These are phyloP conservation scores for Oreortyx pictus DNA, from an alignment of 2,797 vertebrate species.

Conservation along the genomic window DNA sequence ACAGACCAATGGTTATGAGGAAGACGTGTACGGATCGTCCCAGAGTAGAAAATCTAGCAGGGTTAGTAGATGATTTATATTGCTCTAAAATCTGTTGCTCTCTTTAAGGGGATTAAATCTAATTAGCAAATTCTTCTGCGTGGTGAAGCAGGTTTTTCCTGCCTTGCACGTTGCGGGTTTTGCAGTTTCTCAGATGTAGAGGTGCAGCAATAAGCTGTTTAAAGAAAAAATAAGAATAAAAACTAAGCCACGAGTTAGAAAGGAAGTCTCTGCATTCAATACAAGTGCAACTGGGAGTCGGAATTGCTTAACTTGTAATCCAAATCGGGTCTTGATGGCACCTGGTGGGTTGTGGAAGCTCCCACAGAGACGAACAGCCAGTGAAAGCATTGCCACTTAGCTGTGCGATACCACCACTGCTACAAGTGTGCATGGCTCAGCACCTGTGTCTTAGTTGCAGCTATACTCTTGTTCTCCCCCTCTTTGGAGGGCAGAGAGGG, in stretches of 20 bases:
- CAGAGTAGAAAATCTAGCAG: constrained; percentile 85
- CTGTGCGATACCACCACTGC: not conserved
- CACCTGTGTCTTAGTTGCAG: too few relatives aligned
- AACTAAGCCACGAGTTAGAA: not conserved
- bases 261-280: not conserved
- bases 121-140: constrained; percentile 35
- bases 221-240: not conserved
- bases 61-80: constrained; percentile 82
- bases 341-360: not conserved
- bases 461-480: too few relatives aligned
- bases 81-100: not conserved
- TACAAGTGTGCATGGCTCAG: not conserved
- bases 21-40: constrained; percentile 77
- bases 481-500: too few relatives aligned
- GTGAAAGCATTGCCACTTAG: not conserved
- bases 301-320: not conserved
- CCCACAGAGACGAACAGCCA: not conserved
- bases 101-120: constrained; percentile 34
- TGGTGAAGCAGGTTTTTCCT: constrained; percentile 39
- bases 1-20: constrained; percentile 88
- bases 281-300: not conserved
- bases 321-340: not conserved
- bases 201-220: not conserved
- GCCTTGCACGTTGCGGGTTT: not conserved
- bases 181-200: not conserved